phyloP scores from a whole-genome alignment of 2,888 invertebrate genomes.

The Ormyrus thymus region DNA sequence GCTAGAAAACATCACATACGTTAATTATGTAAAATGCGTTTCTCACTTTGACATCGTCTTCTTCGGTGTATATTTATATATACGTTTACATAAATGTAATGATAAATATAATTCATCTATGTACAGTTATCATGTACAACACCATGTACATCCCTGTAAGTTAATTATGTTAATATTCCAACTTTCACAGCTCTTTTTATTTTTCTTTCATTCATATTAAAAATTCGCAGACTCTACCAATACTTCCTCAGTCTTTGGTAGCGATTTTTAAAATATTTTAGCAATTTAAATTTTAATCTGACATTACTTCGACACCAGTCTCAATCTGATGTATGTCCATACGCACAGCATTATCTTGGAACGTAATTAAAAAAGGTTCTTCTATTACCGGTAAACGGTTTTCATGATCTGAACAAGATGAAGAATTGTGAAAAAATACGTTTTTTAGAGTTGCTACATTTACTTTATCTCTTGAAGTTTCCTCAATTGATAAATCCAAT shows the following conservation, averaged over 20 bases:
- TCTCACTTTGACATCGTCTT: slow-evolving; percentile 53
- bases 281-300: slow-evolving; percentile 58
- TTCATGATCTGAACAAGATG: slow-evolving; percentile 63
- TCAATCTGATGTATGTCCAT: slow-evolving; percentile 23
- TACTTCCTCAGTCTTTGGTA: slow-evolving; percentile 51
- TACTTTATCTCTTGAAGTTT: slow-evolving; percentile 73
- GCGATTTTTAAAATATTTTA: slow-evolving; percentile 40
- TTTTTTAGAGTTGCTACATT: slow-evolving; percentile 76
- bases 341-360: slow-evolving; percentile 49
- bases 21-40: slow-evolving; percentile 53
- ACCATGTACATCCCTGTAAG: slow-evolving; percentile 44
- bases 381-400: slow-evolving; percentile 70
- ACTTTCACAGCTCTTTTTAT: slow-evolving; percentile 51
- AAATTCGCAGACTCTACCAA: slow-evolving; percentile 39
- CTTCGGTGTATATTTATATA: slow-evolving; percentile 40
- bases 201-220: slow-evolving; percentile 26
- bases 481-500: slow-evolving; percentile 59
- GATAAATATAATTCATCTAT: slow-evolving; percentile 49
- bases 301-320: slow-evolving; percentile 45
- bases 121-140: slow-evolving; percentile 54
- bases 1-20: slow-evolving; percentile 40
- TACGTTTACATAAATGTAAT: slow-evolving; percentile 32
- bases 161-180: slow-evolving; percentile 41
- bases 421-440: slow-evolving; percentile 76
- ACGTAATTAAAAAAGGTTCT: slow-evolving; percentile 64